Evolutionary conservation across 2,888 invertebrate species (phyloP).

Genomic region (Odontocolon sp.): DNA sequence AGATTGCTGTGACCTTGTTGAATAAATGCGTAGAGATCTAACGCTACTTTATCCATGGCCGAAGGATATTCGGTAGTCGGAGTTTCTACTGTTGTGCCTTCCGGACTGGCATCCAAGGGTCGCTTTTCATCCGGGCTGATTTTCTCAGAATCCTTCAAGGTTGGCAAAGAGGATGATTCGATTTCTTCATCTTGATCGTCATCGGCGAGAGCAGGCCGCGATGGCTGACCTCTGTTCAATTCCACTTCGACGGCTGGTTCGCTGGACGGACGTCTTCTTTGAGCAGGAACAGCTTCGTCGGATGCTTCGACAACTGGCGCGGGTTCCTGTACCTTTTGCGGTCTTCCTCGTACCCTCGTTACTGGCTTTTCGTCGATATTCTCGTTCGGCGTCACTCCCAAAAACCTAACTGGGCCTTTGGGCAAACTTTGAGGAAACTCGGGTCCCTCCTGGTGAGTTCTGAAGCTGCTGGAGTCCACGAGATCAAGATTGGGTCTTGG

Average conservation of each 20-base stretch:
- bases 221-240: constrained; percentile 70
- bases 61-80: constrained; percentile 86
- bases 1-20: constrained; percentile 84
- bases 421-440: constrained; percentile 83
- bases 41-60: constrained; percentile 90
- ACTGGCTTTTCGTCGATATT: constrained; percentile 75
- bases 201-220: constrained; percentile 54
- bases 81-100: constrained; percentile 78
- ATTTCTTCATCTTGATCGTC: constrained; percentile 57
- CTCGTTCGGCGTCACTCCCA: constrained; percentile 84
- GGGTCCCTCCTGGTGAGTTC: constrained; percentile 84
- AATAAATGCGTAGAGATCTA: constrained; percentile 91
- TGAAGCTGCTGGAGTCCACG: constrained; percentile 91
- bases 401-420: constrained; percentile 83
- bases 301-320: constrained; percentile 71
- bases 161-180: constrained; percentile 55
- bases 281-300: constrained; percentile 66
- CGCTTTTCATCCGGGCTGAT: constrained; percentile 29
- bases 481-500: constrained; percentile 89
- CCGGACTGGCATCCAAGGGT: constrained; percentile 45
- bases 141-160: constrained; percentile 48
- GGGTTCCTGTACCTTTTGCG: constrained; percentile 72
- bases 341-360: constrained; percentile 69
- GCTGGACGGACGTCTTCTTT: constrained; percentile 80
- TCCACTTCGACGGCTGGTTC: constrained; percentile 80